A percentile compares a stretch with the other conserved stretches of the same genome.
Conservation (phyloP, 2,113 vertebrate species). For the Coptodon rendalli region DNA sequence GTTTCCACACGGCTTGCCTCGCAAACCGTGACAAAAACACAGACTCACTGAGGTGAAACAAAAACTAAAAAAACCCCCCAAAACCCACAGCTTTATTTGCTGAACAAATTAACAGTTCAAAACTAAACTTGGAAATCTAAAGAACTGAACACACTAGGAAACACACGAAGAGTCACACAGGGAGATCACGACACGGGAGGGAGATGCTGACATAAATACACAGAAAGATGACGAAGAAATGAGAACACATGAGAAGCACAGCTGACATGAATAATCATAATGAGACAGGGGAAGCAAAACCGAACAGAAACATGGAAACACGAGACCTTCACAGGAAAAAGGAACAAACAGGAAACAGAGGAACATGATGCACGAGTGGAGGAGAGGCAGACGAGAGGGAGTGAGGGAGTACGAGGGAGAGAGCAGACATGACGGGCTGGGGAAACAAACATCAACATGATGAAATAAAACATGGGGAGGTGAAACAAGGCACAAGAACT, state of each 20-base stretch:
- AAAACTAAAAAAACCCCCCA: background rate
- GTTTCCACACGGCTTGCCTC: rapidly evolving
- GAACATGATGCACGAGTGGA: background rate
- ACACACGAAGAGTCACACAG: background rate
- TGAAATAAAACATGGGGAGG: rapidly evolving
- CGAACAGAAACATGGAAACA: background rate
- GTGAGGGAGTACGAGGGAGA: background rate
- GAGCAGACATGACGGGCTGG: background rate
- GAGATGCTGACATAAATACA: background rate
- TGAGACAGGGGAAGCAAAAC: rapidly evolving
- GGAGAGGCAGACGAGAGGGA: background rate
- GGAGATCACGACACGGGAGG: too few relatives aligned
- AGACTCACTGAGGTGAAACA: background rate
- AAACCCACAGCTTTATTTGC: background rate
- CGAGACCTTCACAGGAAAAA: background rate
- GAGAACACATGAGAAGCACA: background rate
- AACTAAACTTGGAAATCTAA: background rate
- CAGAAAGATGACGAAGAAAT: background rate
- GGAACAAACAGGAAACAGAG: background rate
- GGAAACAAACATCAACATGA: background rate
- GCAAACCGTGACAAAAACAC: background rate
- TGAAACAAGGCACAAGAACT: background rate
- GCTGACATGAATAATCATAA: background rate
- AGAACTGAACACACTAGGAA: background rate
- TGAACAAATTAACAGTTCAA: background rate